phyloP scores from a whole-genome alignment of 2,113 vertebrate genomes.

The Ornithorhynchus anatinus region DNA sequence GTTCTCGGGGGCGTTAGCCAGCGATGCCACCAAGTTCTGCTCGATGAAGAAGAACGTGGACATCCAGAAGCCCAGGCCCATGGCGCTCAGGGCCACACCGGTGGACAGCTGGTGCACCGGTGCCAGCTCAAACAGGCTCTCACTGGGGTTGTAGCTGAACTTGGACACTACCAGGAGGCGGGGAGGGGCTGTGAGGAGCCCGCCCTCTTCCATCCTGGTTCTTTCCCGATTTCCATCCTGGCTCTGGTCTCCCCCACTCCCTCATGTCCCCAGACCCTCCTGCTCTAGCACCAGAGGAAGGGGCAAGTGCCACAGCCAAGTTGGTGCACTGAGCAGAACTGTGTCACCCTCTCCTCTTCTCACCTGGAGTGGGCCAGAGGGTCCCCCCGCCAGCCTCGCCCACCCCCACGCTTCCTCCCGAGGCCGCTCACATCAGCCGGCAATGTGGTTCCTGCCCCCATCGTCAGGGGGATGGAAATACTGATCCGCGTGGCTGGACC shows the following conservation, averaged over 20 bases:
- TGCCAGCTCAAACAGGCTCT: constrained; percentile 81
- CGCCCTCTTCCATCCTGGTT: no score
- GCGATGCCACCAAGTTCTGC: constrained; percentile 93
- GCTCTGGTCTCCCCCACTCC: no score
- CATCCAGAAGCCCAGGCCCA: constrained; percentile 89
- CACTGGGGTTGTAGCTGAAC: constrained; percentile 83
- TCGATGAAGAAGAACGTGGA: constrained; percentile 96
- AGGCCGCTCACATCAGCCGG: constrained; percentile 55
- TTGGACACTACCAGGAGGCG: constrained; percentile 75
- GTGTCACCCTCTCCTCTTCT: constrained; percentile 61
- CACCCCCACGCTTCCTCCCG: no score
- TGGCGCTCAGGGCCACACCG: constrained; percentile 75
- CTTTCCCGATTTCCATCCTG: no score
- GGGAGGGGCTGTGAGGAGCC: not conserved
- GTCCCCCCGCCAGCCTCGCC: no score
- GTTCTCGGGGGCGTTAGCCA: constrained; percentile 90
- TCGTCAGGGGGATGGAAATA: constrained; percentile 65
- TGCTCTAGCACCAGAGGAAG: not conserved
- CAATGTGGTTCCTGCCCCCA: constrained; percentile 61
- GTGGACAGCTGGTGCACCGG: constrained; percentile 79
- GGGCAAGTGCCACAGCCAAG: constrained; percentile 20
- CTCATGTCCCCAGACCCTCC: not conserved
- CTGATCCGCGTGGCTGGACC: constrained; percentile 52
- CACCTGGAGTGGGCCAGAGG: constrained; percentile 63
- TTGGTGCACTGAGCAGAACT: constrained; percentile 31